Evolutionary conservation across 2,113 vertebrate species (phyloP).

Genomic region (Turdus rufiventris): DNA sequence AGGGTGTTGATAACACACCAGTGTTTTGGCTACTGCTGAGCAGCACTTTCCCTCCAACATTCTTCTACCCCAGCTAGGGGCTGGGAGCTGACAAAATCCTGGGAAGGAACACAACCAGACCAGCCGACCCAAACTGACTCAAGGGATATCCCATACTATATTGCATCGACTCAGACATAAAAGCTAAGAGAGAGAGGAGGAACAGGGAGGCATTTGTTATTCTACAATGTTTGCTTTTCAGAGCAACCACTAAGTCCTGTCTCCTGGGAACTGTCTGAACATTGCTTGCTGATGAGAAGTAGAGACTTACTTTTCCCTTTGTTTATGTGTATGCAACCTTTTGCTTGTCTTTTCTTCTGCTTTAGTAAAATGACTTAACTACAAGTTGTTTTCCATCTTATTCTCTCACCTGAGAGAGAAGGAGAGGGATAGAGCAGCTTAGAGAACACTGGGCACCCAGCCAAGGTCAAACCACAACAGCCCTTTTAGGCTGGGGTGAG

Average conservation of each 20-base stretch:
- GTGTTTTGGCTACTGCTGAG: not conserved
- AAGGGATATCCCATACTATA: too few relatives aligned
- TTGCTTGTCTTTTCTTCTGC: not conserved
- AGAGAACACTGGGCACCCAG: not conserved
- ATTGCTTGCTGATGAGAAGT: not conserved
- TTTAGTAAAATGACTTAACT: not conserved
- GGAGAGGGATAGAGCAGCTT: not conserved
- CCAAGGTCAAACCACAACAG: not conserved
- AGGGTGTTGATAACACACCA: not conserved
- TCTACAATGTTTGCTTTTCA: accelerated
- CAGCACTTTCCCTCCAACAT: too few relatives aligned
- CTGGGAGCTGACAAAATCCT: not conserved
- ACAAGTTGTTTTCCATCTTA: not conserved
- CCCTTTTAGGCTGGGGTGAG: not conserved
- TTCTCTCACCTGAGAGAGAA: not conserved
- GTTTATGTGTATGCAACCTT: not conserved
- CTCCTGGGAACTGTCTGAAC: accelerated
- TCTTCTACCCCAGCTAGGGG: too few relatives aligned
- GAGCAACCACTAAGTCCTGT: too few relatives aligned
- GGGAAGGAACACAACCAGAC: too few relatives aligned
- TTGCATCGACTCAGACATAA: not conserved
- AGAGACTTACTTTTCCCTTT: not conserved
- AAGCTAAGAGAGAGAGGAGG: not conserved
- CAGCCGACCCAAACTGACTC: not conserved
- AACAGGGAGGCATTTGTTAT: not conserved